Base-by-base conservation (phyloP, 2,113 vertebrate species). In the Ia io region DNA sequence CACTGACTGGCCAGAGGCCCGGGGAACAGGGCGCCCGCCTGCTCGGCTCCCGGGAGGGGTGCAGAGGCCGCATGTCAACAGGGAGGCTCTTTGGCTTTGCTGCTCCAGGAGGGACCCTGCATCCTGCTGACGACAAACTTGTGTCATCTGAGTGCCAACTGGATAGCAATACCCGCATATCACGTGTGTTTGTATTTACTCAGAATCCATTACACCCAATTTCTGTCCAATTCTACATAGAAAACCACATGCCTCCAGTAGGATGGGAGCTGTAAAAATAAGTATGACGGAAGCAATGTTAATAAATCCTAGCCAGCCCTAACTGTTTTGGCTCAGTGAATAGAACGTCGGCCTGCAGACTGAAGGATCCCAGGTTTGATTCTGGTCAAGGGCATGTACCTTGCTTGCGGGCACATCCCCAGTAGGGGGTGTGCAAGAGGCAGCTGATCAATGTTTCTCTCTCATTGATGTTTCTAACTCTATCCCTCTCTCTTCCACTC, bases 21-120 rank as follows among this genome's bases (percentile, higher is more conserved):
- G 3, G 0, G 23, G 7, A 18, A n/a, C 59, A 6, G 0, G 37
- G 16, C 11, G 5, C 20, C 0, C n/a, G 76, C 16, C 76, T 8
- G 30, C 35, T 42, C 18, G 25, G 14, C 28, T 69, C 40, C 40
- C 2, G 1, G 28, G 3, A 59, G 22, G 30, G 11, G 8, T 51
- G 35, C 35, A 25, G 49, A 37, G 49, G n/a, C 37, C 32, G 2
- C 20, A 3, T 25, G 18, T 9, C 67, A 5, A 11, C 30, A 0
- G 2, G 9, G 28, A 11, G 28, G 3, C 8, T 67, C 59, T 90
- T 47, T 37, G 7, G 10, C 73, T 86, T 44, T 1, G 12, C n/a
- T 28, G 5, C 6, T 3, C 5, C 12, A 16, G 42, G 70, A 32
- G n/a, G 8, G 14, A 51, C 42, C 32, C 10, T 65, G 35, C 20